These are phyloP conservation scores for Reticulitermes speratus DNA, from an alignment of 1,140 invertebrate genomes.

Conservation along the genomic window DNA sequence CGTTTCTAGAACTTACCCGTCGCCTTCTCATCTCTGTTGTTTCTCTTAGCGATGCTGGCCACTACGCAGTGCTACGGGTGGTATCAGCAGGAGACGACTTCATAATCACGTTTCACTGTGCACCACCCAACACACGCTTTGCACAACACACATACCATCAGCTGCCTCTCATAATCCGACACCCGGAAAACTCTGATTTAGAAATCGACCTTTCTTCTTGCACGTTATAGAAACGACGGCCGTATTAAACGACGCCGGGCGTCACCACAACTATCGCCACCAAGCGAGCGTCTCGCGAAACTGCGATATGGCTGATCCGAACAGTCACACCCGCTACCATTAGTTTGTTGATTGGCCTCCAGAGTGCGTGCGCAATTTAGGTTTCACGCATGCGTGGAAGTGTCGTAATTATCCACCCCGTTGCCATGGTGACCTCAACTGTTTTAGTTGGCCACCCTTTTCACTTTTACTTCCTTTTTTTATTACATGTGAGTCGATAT, in stretches of 20 bases:
- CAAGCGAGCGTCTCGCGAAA: background rate
- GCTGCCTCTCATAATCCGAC: background rate
- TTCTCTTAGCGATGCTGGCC: background rate
- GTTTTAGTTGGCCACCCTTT: background rate
- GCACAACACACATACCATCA: background rate
- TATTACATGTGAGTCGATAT: background rate
- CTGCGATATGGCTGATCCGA: background rate
- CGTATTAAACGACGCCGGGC: background rate
- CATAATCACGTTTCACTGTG: background rate
- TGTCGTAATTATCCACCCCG: background rate
- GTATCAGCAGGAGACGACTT: background rate
- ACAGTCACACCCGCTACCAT: background rate
- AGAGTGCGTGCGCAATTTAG: background rate
- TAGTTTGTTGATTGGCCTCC: background rate
- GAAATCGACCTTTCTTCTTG: background rate
- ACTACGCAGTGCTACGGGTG: background rate
- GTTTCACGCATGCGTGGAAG: background rate
- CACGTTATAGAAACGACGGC: background rate
- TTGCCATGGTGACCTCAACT: background rate
- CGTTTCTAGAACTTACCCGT: background rate
- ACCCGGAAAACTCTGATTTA: background rate
- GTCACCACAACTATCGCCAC: background rate
- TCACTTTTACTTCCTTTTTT: slow-evolving; percentile 10
- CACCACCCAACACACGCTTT: background rate
- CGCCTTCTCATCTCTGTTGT: slow-evolving; percentile 2